Evolutionary conservation across 1,140 invertebrate species (phyloP).

Genomic region (Hypsibius dujardini): DNA sequence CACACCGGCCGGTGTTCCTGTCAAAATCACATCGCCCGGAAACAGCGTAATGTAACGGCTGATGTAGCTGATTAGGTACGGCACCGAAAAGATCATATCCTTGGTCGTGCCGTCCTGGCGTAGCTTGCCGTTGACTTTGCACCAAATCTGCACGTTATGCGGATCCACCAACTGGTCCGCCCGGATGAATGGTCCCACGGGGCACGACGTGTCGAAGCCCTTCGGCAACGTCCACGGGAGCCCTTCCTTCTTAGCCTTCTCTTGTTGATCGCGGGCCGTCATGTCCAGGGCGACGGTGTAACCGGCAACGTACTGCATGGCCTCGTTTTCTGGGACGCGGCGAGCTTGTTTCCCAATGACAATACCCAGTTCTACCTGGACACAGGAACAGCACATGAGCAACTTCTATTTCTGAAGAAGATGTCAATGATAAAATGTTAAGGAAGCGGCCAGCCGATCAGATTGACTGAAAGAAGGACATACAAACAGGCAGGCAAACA

Average conservation of each 20-base stretch:
- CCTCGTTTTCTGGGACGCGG: slow-evolving; percentile 41
- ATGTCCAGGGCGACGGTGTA: slow-evolving; percentile 59
- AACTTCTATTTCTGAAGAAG: no score
- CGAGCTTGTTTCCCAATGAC: slow-evolving; percentile 46
- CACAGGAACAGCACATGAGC: no score
- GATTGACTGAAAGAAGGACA: no score
- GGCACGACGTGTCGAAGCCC: slow-evolving; percentile 61
- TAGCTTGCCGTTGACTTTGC: slow-evolving; percentile 39
- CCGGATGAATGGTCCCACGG: slow-evolving; percentile 49
- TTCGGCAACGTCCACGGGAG: slow-evolving; percentile 57
- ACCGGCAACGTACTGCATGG: slow-evolving; percentile 48
- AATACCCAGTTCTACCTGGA: slow-evolving; percentile 59
- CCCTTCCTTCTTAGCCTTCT: slow-evolving; percentile 44
- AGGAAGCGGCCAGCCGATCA: no score
- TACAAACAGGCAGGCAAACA: no score
- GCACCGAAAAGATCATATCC: slow-evolving; percentile 52
- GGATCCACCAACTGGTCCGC: slow-evolving; percentile 44
- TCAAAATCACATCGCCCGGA: slow-evolving; percentile 54
- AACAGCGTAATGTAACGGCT: slow-evolving; percentile 55
- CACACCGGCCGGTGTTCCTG: slow-evolving; percentile 56
- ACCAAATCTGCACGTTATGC: slow-evolving; percentile 44
- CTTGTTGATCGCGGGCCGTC: slow-evolving; percentile 44
- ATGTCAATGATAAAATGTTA: no score
- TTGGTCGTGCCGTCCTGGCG: slow-evolving; percentile 42
- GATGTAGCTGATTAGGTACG: slow-evolving; percentile 46